Evolutionary conservation across 2,888 invertebrate genomes (phyloP).

Genomic region (Cheilosia variabilis): DNA sequence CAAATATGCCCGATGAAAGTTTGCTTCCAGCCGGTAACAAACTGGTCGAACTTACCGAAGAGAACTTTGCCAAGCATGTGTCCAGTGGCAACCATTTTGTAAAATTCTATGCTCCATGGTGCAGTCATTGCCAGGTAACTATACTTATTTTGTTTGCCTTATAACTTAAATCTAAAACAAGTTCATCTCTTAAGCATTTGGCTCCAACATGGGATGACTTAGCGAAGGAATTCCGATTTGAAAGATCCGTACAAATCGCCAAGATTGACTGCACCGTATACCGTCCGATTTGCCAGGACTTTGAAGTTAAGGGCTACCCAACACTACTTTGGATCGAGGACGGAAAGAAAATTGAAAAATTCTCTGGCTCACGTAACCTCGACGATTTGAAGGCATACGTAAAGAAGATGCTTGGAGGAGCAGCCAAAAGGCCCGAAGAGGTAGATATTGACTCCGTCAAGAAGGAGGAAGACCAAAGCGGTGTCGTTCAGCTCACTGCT

Average conservation of each 20-base stretch:
- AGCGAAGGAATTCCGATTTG: conserved; percentile 88
- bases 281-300: conserved; percentile 89
- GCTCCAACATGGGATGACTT: conserved; percentile 94
- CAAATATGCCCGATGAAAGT: conserved; percentile 13
- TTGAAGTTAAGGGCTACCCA: conserved; percentile 94
- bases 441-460: conserved; percentile 52
- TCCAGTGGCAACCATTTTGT: conserved; percentile 92
- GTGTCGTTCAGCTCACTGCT: conserved; percentile 85
- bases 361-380: conserved; percentile 87
- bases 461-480: conserved; percentile 77
- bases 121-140: conserved; percentile 91
- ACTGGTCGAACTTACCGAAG: conserved; percentile 89
- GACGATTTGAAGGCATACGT: conserved; percentile 90
- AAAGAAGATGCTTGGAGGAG: conserved; percentile 87
- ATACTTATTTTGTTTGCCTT: not conserved
- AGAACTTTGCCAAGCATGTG: conserved; percentile 89
- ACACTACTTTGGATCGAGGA: conserved; percentile 94
- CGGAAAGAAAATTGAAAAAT: conserved; percentile 93
- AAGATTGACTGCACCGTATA: conserved; percentile 94
- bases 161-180: not conserved
- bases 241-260: conserved; percentile 88
- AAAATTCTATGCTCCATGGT: conserved; percentile 97
- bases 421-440: conserved; percentile 63
- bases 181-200: conserved; percentile 85
- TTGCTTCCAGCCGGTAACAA: conserved; percentile 73